Conservation (phyloP, 2,888 invertebrate species). For the Luperina testacea region DNA sequence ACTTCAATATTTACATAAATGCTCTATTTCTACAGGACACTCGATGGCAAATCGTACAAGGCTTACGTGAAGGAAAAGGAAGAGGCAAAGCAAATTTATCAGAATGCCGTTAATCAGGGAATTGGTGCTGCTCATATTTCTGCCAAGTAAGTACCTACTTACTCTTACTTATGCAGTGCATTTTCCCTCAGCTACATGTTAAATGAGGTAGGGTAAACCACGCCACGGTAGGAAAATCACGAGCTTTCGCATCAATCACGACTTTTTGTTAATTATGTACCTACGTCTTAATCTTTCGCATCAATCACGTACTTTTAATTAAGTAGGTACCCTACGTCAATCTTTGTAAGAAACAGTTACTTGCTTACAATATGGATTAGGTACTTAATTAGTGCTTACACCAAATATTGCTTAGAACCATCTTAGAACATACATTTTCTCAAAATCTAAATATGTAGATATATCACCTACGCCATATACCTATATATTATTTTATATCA, state of each 20-base stretch:
- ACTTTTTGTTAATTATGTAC: too few relatives aligned
- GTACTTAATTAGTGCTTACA: neutral
- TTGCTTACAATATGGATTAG: neutral
- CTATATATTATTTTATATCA: too few relatives aligned
- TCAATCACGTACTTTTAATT: too few relatives aligned
- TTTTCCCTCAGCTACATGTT: neutral
- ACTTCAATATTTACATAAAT: neutral
- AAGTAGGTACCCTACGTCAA: too few relatives aligned
- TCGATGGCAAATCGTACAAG: conserved; percentile 91
- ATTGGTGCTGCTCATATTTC: conserved; percentile 91
- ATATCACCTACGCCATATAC: too few relatives aligned
- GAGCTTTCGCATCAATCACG: neutral
- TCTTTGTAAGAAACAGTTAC: too few relatives aligned
- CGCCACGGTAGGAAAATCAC: neutral
- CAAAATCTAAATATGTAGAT: neutral
- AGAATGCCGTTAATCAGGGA: conserved; percentile 90
- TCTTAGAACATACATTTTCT: neutral
- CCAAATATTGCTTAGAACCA: neutral
- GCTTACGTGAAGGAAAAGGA: conserved; percentile 92
- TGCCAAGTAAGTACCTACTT: conserved; percentile 82
- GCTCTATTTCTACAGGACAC: conserved; percentile 81
- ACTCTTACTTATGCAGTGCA: neutral
- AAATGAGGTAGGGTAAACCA: neutral
- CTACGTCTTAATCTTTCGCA: too few relatives aligned
- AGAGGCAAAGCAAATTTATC: conserved; percentile 90